A percentile compares a stretch with the other conserved stretches of the same genome.
Evolutionary conservation across 1,140 invertebrate genomes (phyloP).

Genomic region (Heliconius melpomene): DNA sequence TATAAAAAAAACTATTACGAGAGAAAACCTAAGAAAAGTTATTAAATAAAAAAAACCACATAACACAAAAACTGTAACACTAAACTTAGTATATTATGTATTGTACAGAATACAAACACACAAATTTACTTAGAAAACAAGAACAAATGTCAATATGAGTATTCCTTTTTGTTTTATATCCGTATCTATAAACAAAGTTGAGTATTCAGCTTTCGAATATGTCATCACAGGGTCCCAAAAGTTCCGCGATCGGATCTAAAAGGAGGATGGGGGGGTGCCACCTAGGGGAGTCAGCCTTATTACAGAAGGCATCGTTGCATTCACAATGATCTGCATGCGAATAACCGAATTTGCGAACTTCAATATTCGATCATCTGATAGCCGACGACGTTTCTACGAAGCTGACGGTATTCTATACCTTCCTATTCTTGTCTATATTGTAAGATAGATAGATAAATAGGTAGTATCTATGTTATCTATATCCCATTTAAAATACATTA

Average conservation of each 20-base stretch:
- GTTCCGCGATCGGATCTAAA: conserved; percentile 20
- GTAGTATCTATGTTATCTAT: not conserved
- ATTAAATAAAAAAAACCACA: too few relatives aligned
- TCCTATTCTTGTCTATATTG: not conserved
- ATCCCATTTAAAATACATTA: not conserved
- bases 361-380: conserved; percentile 40
- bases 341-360: conserved; percentile 47
- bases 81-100: not conserved
- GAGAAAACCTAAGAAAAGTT: too few relatives aligned
- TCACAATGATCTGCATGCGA: conserved; percentile 45
- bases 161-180: conserved; percentile 11
- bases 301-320: conserved; percentile 40
- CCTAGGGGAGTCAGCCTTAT: conserved; percentile 26
- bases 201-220: conserved; percentile 15
- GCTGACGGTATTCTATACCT: conserved; percentile 6
- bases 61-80: too few relatives aligned
- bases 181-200: conserved; percentile 2
- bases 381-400: conserved; percentile 26
- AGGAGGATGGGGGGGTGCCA: not conserved
- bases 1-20: too few relatives aligned
- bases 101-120: not conserved
- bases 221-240: conserved; percentile 25
- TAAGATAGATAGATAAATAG: not conserved
- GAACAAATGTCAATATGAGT: not conserved
- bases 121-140: not conserved